Evolutionary conservation across 2,797 vertebrate genomes (phyloP).

Genomic region (Esox masquinongy): DNA sequence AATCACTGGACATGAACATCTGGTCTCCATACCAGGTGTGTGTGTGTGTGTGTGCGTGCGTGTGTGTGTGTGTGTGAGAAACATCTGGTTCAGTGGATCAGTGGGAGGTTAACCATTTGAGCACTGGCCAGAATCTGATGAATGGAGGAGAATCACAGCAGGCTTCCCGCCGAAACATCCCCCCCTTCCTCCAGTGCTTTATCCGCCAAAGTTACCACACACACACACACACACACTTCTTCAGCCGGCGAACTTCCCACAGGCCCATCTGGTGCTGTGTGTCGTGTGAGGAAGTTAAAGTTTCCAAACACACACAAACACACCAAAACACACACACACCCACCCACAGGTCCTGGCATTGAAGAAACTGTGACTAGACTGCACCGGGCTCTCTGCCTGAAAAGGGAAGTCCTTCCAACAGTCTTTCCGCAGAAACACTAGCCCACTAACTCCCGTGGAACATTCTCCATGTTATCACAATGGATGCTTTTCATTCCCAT

Average conservation of each 20-base stretch:
- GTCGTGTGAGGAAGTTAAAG: neutral
- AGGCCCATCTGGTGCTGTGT: neutral
- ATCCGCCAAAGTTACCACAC: slow-evolving; percentile 24
- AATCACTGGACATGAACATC: slow-evolving; percentile 8
- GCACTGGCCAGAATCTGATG: neutral
- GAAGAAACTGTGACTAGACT: slow-evolving; percentile 29
- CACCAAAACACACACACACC: slow-evolving; percentile 5
- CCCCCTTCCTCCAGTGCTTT: slow-evolving; percentile 17
- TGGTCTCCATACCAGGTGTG: slow-evolving; percentile 20
- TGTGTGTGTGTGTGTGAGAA: slow-evolving; percentile 20
- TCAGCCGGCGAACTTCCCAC: neutral
- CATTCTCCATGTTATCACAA: neutral
- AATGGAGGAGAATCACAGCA: slow-evolving; percentile 2
- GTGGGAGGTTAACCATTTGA: slow-evolving; percentile 13
- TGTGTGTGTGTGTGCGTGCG: slow-evolving; percentile 14
- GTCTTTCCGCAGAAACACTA: slow-evolving; percentile 3
- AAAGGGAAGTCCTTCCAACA: slow-evolving; percentile 39
- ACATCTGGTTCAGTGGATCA: slow-evolving; percentile 26
- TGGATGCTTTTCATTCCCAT: slow-evolving; percentile 1
- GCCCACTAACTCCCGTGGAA: slow-evolving; percentile 7
- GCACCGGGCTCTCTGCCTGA: slow-evolving; percentile 42
- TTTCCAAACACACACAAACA: slow-evolving; percentile 15
- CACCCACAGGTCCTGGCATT: slow-evolving; percentile 7
- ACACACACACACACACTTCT: slow-evolving; percentile 3
- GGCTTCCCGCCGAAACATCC: neutral